Percentiles rank a stretch among this genome's conserved stretches.
phyloP scores from a whole-genome alignment of 2,113 vertebrate genomes.

The Saguinus imperator region DNA sequence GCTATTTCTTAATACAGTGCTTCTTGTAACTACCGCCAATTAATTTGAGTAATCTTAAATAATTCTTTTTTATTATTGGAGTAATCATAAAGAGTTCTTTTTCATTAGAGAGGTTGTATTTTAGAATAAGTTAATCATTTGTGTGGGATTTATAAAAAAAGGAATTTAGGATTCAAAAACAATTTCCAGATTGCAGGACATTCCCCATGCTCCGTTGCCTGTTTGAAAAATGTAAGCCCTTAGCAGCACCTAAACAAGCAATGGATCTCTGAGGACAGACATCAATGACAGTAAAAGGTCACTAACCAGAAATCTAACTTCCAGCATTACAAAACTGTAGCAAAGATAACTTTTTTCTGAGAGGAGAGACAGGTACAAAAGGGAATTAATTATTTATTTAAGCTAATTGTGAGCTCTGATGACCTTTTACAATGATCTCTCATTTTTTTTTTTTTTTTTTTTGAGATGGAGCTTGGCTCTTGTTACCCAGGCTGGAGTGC shows the following conservation, averaged over 20 bases:
- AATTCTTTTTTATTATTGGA: not conserved
- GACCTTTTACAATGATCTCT: not conserved
- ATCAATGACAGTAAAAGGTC: no score
- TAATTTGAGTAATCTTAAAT: constrained; percentile 23
- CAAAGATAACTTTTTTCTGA: not conserved
- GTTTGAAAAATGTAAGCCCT: not conserved
- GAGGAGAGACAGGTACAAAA: not conserved
- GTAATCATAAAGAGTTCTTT: not conserved
- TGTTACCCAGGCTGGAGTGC: no score
- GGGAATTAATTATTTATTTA: not conserved
- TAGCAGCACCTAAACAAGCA: not conserved
- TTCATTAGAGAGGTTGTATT: constrained; percentile 24
- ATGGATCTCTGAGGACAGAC: not conserved
- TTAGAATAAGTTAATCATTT: not conserved
- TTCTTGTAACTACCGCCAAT: not conserved
- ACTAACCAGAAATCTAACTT: not conserved
- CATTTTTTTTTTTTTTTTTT: no score
- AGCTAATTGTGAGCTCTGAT: not conserved
- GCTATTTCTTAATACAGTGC: not conserved
- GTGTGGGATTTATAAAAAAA: not conserved
- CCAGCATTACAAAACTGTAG: not conserved
- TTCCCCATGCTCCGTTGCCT: not conserved
- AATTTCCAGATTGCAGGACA: not conserved
- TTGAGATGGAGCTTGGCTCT: no score
- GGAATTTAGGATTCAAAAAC: not conserved